These are phyloP conservation scores for Axinella damicornis DNA, from an alignment of 37 sponge, comb jelly and placozoan genomes.

Conservation along the genomic window DNA sequence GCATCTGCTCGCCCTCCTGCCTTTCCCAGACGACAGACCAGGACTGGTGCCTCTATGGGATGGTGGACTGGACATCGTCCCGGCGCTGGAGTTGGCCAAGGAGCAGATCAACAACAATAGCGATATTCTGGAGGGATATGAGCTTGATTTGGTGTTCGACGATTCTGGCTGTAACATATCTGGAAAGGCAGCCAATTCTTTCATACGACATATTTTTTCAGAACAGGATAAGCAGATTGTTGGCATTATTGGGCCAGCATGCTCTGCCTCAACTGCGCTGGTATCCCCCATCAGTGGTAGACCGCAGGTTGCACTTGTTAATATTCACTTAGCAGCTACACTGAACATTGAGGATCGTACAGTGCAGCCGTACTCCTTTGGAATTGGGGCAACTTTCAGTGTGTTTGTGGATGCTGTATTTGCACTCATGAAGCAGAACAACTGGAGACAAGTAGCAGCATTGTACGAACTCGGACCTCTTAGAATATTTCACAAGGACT, in stretches of 20 bases:
- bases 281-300: neutral
- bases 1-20: neutral
- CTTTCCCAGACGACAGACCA: neutral
- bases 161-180: conserved; percentile 10
- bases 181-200: neutral
- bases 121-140: conserved; percentile 5
- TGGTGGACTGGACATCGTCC: neutral
- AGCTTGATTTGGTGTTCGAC: neutral
- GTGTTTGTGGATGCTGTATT: neutral
- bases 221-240: neutral
- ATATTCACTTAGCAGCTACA: neutral
- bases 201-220: neutral
- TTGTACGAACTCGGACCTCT: neutral
- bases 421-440: neutral
- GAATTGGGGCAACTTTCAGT: neutral
- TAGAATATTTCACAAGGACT: no score
- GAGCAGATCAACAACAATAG: neutral
- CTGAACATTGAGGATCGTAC: neutral
- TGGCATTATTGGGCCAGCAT: neutral
- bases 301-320: neutral
- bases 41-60: neutral
- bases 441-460: neutral
- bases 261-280: neutral
- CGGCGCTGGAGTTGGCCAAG: conserved; percentile 7
- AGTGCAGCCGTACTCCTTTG: neutral